phyloP scores from a whole-genome alignment of 2,113 vertebrate species.

The Melanerpes formicivorus region DNA sequence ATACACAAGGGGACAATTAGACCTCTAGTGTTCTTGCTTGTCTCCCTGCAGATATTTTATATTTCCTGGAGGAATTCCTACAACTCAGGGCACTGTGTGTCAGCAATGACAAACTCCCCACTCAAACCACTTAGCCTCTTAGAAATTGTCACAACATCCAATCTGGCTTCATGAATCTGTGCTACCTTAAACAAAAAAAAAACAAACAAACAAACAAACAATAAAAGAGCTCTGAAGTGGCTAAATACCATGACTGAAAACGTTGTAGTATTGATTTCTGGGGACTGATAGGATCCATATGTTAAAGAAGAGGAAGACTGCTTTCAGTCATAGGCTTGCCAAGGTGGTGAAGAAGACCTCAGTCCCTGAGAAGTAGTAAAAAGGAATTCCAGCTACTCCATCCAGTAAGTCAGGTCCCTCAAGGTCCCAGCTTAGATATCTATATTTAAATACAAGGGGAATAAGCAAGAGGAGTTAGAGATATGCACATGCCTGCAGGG shows the following conservation, averaged over 20 bases:
- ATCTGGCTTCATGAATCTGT: neutral
- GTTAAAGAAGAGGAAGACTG: neutral
- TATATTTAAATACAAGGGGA: neutral
- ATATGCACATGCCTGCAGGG: too few species aligned
- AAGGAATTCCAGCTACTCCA: neutral
- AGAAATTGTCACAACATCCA: neutral
- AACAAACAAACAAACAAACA: too few species aligned
- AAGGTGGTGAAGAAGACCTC: neutral
- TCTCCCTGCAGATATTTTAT: neutral
- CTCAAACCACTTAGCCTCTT: neutral
- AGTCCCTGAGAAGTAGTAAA: neutral
- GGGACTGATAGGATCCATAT: neutral
- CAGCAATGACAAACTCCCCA: neutral
- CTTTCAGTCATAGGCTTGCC: neutral
- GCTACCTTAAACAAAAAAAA: neutral
- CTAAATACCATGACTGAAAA: neutral
- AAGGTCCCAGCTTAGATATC: neutral
- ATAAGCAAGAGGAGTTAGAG: too few species aligned
- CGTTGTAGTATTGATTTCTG: neutral
- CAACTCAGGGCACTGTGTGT: neutral
- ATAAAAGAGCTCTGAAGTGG: neutral
- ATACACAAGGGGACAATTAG: neutral
- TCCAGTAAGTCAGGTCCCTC: neutral
- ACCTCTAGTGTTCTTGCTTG: neutral
- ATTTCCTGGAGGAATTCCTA: constrained; percentile 15